A percentile compares a stretch with the other conserved stretches of the same genome.
Evolutionary conservation across 2,888 invertebrate species (phyloP).

Genomic region (Drosophila ustulata): DNA sequence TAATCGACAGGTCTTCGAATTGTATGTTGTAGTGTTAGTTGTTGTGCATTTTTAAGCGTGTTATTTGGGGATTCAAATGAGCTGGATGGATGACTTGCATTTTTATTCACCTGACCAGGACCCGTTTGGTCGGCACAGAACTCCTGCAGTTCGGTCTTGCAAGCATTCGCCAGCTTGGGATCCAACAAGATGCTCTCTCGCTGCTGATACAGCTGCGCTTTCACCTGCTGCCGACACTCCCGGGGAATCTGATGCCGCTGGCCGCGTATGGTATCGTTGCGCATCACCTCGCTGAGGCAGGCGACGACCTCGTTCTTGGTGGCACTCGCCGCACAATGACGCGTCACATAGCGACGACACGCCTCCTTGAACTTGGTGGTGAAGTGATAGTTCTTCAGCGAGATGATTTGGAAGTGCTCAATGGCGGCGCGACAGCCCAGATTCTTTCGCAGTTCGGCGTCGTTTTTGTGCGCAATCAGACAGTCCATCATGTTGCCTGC

Average conservation of each 20-base stretch:
- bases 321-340: slow-evolving; percentile 89
- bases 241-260: slow-evolving; percentile 92
- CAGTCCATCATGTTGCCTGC: slow-evolving; percentile 95
- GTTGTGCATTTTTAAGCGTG: slow-evolving; percentile 8
- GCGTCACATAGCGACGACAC: slow-evolving; percentile 92
- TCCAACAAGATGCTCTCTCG: slow-evolving; percentile 95
- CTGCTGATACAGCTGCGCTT: slow-evolving; percentile 96
- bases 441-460: slow-evolving; percentile 91
- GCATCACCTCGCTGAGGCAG: slow-evolving; percentile 91
- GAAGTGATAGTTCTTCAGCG: slow-evolving; percentile 96
- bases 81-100: slow-evolving; percentile 67
- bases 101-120: slow-evolving; percentile 86
- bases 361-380: slow-evolving; percentile 97
- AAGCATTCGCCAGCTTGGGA: slow-evolving; percentile 93
- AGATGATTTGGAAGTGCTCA: slow-evolving; percentile 98
- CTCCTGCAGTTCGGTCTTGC: slow-evolving; percentile 91
- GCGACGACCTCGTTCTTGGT: slow-evolving; percentile 90
- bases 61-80: slow-evolving; percentile 49
- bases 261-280: slow-evolving; percentile 93
- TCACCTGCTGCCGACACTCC: slow-evolving; percentile 95
- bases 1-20: neutral
- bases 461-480: slow-evolving; percentile 95
- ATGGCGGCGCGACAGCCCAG: slow-evolving; percentile 95
- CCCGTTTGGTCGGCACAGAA: slow-evolving; percentile 90
- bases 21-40: neutral